Base-by-base conservation (phyloP, 2,888 invertebrate genomes). In the Aquatica leii region DNA sequence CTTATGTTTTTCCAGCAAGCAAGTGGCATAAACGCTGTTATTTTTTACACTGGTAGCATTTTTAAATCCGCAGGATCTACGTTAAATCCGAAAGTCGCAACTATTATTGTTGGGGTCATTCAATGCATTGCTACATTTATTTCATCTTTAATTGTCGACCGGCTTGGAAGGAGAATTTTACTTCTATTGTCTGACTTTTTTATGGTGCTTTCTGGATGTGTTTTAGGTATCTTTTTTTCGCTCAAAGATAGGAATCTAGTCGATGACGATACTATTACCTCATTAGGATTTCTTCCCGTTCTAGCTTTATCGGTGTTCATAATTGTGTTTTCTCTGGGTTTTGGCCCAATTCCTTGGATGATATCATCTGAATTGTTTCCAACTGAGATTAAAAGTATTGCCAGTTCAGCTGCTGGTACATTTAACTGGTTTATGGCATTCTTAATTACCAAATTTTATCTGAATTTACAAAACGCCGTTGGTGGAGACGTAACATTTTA, bases 1-100 rank as follows among this genome's bases (percentile, higher is more conserved):
- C 84, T 96, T 3, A 95, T 96, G 95, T 83, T 94, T 73, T 93
- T 95, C 82, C 96, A 97, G 77, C 96, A 96, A 78, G 83, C 95
- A 58, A 88, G 91, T 64, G 94, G 94, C 40, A 88, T 93, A 53
- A 94, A 94, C 74, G 92, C 92, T 0, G 90, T 94, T 5, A 90
- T 94, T 67, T 92, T 94, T 79, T 94, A 93, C 74, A 87, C 90
- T 0, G 86, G 86, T 0, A 78, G 84, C 1, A 96, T 97, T 63
- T 95, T 96, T 79, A 74, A 81, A 55, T 85, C 84, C 35, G 88
- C 92, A 9, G 87, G 87, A 3, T 85, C 86, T 1, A 66, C 80
- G 0, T 83, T 93, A 20, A 80, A 86, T 9, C 78, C 88, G 0
- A 84, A 86, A 21, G 76, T 86, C 2, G 87, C 92, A 0, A 88